phyloP scores from a whole-genome alignment of 2,797 vertebrate genomes.

The Rhabdomys pumilio region DNA sequence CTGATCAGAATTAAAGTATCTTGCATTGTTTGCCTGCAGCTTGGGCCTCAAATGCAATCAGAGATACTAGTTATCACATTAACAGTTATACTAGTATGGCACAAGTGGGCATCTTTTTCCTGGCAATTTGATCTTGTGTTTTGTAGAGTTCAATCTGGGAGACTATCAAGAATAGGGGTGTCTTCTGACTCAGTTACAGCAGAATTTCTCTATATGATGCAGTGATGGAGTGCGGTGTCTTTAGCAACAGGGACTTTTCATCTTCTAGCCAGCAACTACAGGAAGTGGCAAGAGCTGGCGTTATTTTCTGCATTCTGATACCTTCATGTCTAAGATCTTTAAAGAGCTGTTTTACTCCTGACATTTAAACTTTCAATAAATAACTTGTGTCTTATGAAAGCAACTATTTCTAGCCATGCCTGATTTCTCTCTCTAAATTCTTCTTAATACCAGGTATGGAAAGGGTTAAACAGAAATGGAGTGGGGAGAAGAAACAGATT shows the following conservation, averaged over 20 bases:
- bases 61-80: background rate
- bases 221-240: background rate
- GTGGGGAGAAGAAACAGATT: no score
- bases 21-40: background rate
- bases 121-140: background rate
- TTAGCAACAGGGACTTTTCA: background rate
- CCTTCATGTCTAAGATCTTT: background rate
- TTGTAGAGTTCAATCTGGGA: background rate
- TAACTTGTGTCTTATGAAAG: background rate
- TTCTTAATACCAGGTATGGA: background rate
- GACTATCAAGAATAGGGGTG: accelerated
- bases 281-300: background rate
- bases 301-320: no score
- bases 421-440: background rate
- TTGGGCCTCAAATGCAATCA: background rate
- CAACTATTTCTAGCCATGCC: background rate
- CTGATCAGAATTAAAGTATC: background rate
- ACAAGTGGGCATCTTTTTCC: background rate
- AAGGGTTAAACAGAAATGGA: background rate
- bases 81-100: background rate
- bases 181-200: background rate
- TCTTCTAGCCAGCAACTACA: background rate
- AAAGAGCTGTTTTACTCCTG: background rate
- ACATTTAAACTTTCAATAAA: background rate
- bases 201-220: background rate